Conservation (phyloP, 92 coral and sea anemone species). For the Bergia puertoricense region DNA sequence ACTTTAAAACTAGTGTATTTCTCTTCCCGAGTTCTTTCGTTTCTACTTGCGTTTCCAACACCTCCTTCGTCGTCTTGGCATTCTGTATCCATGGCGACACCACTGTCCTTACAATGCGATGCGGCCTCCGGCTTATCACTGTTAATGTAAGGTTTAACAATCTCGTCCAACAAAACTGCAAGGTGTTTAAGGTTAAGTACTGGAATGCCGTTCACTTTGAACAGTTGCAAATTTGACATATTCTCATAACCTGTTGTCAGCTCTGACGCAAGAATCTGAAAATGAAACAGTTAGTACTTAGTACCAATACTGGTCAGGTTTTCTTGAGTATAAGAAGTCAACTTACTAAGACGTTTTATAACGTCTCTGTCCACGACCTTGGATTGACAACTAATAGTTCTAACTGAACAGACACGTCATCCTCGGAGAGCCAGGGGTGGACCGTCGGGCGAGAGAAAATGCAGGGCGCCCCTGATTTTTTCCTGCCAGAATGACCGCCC, state of each 20-base stretch:
- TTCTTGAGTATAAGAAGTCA: too few relatives aligned
- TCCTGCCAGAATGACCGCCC: too few relatives aligned
- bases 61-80: slow-evolving; percentile 39
- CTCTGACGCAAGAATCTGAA: slow-evolving; percentile 83
- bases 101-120: slow-evolving; percentile 27
- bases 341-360: too few relatives aligned
- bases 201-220: slow-evolving; percentile 80
- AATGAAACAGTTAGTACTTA: not conserved
- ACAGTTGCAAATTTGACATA: slow-evolving; percentile 80
- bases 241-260: slow-evolving; percentile 88
- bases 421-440: too few relatives aligned
- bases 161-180: slow-evolving; percentile 71
- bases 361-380: too few relatives aligned
- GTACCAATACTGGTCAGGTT: too few relatives aligned
- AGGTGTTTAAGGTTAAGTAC: slow-evolving; percentile 78
- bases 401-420: too few relatives aligned
- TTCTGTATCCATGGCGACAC: slow-evolving; percentile 37
- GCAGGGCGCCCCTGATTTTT: too few relatives aligned
- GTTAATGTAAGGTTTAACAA: slow-evolving; percentile 62
- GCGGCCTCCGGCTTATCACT: not conserved
- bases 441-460: not conserved
- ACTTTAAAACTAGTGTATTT: slow-evolving; percentile 46
- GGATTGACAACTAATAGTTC: too few relatives aligned
- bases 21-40: slow-evolving; percentile 38
- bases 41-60: not conserved